Percentiles rank a stretch among this genome's conserved stretches.
phyloP scores from a whole-genome alignment of 2,888 invertebrate genomes.

The Prostheceraeus crozeri region DNA sequence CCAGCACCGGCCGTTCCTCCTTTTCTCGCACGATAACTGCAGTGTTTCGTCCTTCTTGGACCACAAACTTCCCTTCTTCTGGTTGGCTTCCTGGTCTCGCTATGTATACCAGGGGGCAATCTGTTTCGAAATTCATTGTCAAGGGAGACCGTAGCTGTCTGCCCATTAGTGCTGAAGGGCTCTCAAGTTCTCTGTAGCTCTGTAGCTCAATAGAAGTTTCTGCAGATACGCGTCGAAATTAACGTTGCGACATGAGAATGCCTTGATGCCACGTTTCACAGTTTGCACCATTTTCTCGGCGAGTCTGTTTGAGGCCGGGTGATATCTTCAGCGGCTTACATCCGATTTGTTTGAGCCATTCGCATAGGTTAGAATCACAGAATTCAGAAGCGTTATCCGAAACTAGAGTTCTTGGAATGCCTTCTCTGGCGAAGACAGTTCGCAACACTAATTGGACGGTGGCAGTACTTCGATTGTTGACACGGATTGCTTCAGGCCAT shows the following conservation, averaged over 20 bases:
- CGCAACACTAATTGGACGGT: conserved; percentile 26
- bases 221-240: conserved; percentile 33
- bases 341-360: conserved; percentile 34
- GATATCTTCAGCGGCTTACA: conserved; percentile 36
- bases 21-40: conserved; percentile 11
- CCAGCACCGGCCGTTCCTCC: neutral
- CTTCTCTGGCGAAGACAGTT: conserved; percentile 31
- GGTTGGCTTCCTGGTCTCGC: conserved; percentile 11
- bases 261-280: conserved; percentile 33
- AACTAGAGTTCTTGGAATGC: conserved; percentile 30
- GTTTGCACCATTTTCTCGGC: conserved; percentile 36
- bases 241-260: conserved; percentile 23
- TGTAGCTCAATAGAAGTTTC: conserved; percentile 34
- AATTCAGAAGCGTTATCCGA: conserved; percentile 36
- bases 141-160: conserved; percentile 32
- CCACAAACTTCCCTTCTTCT: conserved; percentile 15
- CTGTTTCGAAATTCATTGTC: conserved; percentile 16
- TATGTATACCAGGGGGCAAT: conserved; percentile 22
- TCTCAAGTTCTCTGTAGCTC: conserved; percentile 30
- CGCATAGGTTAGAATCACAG: conserved; percentile 21
- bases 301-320: conserved; percentile 31
- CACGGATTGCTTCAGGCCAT: conserved; percentile 26
- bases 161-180: conserved; percentile 33
- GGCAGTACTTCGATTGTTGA: conserved; percentile 10
- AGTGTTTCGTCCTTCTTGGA: conserved; percentile 31